Percentiles rank a stretch among this genome's conserved stretches.
Evolutionary conservation across 1,140 invertebrate species (phyloP).

Genomic region (Asobara japonica): DNA sequence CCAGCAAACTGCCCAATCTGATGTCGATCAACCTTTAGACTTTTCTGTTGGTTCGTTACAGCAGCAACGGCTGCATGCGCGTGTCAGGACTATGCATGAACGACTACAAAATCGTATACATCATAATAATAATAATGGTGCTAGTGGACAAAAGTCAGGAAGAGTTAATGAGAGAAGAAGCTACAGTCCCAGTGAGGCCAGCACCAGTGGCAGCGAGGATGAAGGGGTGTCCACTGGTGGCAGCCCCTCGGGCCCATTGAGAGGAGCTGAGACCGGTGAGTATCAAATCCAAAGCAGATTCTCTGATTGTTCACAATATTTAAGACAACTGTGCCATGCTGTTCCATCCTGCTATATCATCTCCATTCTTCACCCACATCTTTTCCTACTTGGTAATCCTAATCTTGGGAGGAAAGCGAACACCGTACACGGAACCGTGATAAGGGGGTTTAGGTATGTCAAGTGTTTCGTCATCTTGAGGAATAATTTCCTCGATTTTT

Average conservation of each 20-base stretch:
- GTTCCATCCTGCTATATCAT: too few species aligned
- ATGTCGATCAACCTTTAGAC: slow-evolving; percentile 63
- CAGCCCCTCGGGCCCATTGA: slow-evolving; percentile 59
- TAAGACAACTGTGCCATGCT: too few species aligned
- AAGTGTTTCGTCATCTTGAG: neutral
- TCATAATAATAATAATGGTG: slow-evolving; percentile 54
- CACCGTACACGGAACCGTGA: too few species aligned
- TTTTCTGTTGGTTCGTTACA: slow-evolving; percentile 64
- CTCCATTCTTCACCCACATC: too few species aligned
- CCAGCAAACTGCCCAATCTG: slow-evolving; percentile 45
- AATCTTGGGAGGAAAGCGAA: neutral
- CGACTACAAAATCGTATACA: slow-evolving; percentile 50
- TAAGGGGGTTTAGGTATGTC: neutral
- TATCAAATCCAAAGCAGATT: too few species aligned
- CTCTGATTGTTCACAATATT: too few species aligned
- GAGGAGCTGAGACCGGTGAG: slow-evolving; percentile 59
- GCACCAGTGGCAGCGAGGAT: slow-evolving; percentile 60
- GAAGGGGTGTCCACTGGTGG: slow-evolving; percentile 63
- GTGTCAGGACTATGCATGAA: slow-evolving; percentile 54
- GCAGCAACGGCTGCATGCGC: slow-evolving; percentile 55
- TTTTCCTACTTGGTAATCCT: too few species aligned
- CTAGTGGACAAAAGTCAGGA: slow-evolving; percentile 45
- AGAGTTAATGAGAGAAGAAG: slow-evolving; percentile 52
- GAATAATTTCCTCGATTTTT: neutral
- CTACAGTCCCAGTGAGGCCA: slow-evolving; percentile 62